Base-by-base conservation (phyloP, 2,888 invertebrate genomes). In the Apantesis nais region DNA sequence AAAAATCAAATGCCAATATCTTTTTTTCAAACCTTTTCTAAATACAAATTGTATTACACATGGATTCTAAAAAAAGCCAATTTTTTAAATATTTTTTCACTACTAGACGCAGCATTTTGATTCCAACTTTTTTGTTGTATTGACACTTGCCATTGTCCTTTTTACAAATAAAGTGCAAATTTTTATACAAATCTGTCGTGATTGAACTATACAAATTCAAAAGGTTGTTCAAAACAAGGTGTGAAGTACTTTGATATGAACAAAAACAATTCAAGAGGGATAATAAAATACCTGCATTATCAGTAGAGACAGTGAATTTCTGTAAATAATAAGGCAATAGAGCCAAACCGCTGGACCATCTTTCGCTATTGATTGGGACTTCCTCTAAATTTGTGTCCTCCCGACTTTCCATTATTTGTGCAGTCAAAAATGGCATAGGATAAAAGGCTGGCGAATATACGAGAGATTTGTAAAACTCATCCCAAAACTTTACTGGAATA, bases 271-370 rank as follows among this genome's bases (percentile, higher is more conserved):
- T 25, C 25, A 9, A 41, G 41, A 37, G 4, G 22, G 8, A 34
- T 22, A 22, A 16, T 29, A 66, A 66, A 14, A 58, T 29, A 91
- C 92, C 89, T 75, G 86, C 78, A 52, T 84, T 83, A 37, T 88
- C 85, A 22, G 78, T 74, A 7, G 88, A 83, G 22, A 90, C 81
- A 1, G 92, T 92, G 61, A 93, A 74, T 70, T 90, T 89, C 72
- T 93, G 91, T 19, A 94, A 82, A 74, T 92, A 94, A 77, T 87
- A 92, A 1, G 90, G 86, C 79, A 94, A 80, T 39, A 95, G 72
- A 0, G 95, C 90, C 7, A 92, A 68, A 80, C 92, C 92, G 16
- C 81, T 83, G 0, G 94, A 93, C 63, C 92, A 67, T 70, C 90
- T 87, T 62, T 89, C 88, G 48, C 85, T 90, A 55, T 86, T 88